phyloP scores from a whole-genome alignment of 2,888 invertebrate genomes.

The Zygogramma bicolorata region DNA sequence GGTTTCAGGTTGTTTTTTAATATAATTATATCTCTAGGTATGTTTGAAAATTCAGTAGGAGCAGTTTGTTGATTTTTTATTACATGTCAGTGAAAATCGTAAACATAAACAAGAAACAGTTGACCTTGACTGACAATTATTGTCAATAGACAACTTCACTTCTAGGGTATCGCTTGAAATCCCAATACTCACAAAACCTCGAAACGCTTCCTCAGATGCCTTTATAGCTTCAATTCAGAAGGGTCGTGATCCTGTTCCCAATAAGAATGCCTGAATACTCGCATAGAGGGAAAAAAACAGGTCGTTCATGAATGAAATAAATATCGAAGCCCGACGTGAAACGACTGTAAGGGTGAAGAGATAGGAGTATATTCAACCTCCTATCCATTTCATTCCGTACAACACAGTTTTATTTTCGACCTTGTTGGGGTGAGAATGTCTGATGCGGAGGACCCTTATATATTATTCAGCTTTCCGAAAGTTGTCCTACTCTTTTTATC shows the following conservation, averaged over 20 bases:
- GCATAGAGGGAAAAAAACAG: background rate
- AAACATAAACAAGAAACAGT: no score
- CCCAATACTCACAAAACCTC: background rate
- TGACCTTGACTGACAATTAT: no score
- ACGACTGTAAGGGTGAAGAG: background rate
- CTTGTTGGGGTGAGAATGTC: no score
- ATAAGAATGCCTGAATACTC: background rate
- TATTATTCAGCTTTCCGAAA: no score
- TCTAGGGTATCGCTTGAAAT: background rate
- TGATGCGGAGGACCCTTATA: no score
- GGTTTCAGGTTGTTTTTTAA: no score
- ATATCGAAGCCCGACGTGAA: background rate
- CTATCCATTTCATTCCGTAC: background rate
- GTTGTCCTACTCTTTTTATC: no score
- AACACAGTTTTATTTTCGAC: background rate
- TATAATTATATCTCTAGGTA: no score
- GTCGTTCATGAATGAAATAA: background rate
- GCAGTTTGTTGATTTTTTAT: no score
- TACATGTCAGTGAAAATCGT: no score
- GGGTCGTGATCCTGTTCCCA: background rate
- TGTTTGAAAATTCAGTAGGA: no score
- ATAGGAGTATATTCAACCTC: background rate
- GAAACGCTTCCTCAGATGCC: background rate
- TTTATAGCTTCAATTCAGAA: background rate
- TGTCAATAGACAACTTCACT: background rate